These are phyloP conservation scores for Eupithecia subumbrata DNA, from an alignment of 2,888 invertebrate species.

Conservation along the genomic window DNA sequence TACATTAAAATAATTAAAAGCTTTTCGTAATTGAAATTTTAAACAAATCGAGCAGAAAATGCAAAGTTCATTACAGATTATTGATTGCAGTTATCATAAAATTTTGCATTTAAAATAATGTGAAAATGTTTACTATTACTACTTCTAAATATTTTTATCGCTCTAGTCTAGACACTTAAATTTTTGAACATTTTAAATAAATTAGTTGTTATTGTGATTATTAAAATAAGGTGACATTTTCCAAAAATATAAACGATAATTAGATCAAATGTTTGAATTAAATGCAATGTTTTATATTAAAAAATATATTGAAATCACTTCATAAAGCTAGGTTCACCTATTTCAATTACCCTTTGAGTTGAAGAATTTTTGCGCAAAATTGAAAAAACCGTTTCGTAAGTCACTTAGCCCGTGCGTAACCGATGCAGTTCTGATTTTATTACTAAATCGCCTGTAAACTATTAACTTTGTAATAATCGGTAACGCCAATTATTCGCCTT, in stretches of 20 bases:
- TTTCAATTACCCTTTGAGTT: background rate
- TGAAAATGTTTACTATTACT: background rate
- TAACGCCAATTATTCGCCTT: conserved; percentile 68
- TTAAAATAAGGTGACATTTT: too few species aligned
- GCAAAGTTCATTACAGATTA: conserved; percentile 34
- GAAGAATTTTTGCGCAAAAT: conserved; percentile 4
- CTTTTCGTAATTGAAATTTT: conserved; percentile 54
- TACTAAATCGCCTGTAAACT: conserved; percentile 68
- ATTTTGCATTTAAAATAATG: conserved; percentile 38
- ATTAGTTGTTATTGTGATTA: too few species aligned
- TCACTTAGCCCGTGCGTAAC: conserved; percentile 49
- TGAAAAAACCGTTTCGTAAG: conserved; percentile 5
- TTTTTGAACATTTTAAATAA: too few species aligned
- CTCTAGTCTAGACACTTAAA: background rate
- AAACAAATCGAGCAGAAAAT: conserved; percentile 44
- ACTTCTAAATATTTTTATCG: background rate
- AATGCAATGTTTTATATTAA: too few species aligned
- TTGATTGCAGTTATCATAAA: conserved; percentile 35
- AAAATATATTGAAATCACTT: too few species aligned
- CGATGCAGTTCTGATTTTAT: conserved; percentile 52
- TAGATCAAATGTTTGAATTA: too few species aligned
- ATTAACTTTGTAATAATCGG: conserved; percentile 72
- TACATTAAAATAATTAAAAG: conserved; percentile 43
- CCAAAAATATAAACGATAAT: too few species aligned
- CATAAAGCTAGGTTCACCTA: background rate